Conservation (phyloP, 2,797 vertebrate species). For the Mormyrops boulengeri region DNA sequence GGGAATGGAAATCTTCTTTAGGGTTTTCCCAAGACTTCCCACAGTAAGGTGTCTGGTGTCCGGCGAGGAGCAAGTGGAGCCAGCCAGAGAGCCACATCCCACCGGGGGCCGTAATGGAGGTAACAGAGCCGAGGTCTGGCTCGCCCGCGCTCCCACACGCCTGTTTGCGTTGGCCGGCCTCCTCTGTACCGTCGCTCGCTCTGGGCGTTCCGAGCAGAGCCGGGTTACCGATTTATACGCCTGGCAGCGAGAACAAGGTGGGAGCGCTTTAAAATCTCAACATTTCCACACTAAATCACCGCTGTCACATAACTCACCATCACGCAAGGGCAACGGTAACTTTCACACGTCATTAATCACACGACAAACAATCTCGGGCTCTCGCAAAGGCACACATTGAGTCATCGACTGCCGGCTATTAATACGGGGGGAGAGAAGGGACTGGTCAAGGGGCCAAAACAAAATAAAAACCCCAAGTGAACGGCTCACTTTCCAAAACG, state of each 20-base stretch:
- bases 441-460: slow-evolving; percentile 29
- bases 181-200: slow-evolving; percentile 39
- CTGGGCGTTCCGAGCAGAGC: slow-evolving; percentile 38
- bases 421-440: slow-evolving; percentile 28
- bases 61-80: not conserved
- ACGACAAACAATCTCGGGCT: slow-evolving; percentile 26
- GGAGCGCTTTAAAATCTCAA: slow-evolving; percentile 34
- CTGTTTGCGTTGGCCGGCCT: slow-evolving; percentile 49
- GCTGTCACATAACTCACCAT: slow-evolving; percentile 35
- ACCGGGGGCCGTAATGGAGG: slow-evolving; percentile 38
- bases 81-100: not conserved
- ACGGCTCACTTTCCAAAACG: not conserved
- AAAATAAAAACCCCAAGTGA: slow-evolving; percentile 13
- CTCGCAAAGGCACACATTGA: not conserved
- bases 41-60: not conserved
- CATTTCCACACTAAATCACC: slow-evolving; percentile 20
- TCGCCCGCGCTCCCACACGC: slow-evolving; percentile 20
- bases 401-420: not conserved
- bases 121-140: slow-evolving; percentile 37
- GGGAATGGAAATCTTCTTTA: not conserved
- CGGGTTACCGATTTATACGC: slow-evolving; percentile 32
- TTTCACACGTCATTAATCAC: slow-evolving; percentile 35
- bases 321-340: not conserved
- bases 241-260: slow-evolving; percentile 31
- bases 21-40: not conserved